Base-by-base conservation (phyloP, 1,140 invertebrate species). In the Antheraea mylitta region DNA sequence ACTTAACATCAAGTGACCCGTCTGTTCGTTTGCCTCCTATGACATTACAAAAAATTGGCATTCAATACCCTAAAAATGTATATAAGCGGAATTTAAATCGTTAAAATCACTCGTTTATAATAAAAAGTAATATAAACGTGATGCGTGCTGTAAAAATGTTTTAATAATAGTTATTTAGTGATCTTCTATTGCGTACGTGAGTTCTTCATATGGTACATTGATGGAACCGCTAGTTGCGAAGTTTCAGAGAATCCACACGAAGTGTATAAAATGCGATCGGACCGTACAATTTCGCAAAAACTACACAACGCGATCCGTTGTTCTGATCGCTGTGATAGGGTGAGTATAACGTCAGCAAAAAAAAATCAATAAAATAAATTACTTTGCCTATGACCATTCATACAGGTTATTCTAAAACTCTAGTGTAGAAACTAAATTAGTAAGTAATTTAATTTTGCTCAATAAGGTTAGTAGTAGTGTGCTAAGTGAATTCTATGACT, bases 281-380 rank as follows among this genome's bases (percentile, higher is more conserved):
- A 77, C 79, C 76, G 73, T 79, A 77, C 89, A 91, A 90, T 91
- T 90, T 91, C 87, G 87, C 88, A 91, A 91, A 91, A 91, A 91
- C 89, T 91, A 91, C 89, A 91, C 88, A 89, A 86, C 87, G 78
- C 87, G 86, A 89, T 87, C 80, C 86, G 83, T 82, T 88, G 86
- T 89, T 76, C 83, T 77, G 89, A 91, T 91, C 85, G 76, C 68
- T 85, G 45, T 53, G 88, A 89, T 90, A 91, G 80, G 76, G 18
- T 16, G 11, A 16, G 13, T 38, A 85, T 85, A 90, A 6, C 18
- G 89, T 73, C 66, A 37, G 83, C 81, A 89, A 48, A 68, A 68
- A 61, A 30, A 30, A 30, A 2, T 30, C 22, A 30, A 1, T 30
- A 1, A 30, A 30, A 30, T 30, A 30, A 30, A 30, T 4, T 30